These are phyloP conservation scores for Venturia canescens DNA, from an alignment of 1,140 invertebrate species.

Conservation along the genomic window DNA sequence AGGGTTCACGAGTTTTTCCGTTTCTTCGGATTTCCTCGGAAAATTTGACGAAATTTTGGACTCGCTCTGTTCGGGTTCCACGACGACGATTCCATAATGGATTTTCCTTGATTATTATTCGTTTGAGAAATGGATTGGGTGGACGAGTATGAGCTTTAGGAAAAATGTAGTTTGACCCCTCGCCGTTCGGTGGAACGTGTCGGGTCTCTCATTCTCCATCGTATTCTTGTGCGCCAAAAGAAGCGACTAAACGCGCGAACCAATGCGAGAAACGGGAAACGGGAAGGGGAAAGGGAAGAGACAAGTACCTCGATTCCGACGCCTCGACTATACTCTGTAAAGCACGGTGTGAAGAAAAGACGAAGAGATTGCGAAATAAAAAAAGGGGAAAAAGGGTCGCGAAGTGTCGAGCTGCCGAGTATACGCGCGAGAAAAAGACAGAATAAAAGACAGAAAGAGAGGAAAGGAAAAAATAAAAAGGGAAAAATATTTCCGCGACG, in stretches of 20 bases:
- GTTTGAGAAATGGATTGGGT: no score
- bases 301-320: slow-evolving; percentile 44
- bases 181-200: slow-evolving; percentile 3
- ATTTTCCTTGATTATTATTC: no score
- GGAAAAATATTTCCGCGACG: slow-evolving; percentile 17
- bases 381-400: slow-evolving; percentile 43
- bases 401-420: neutral
- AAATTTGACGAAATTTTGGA: no score
- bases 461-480: slow-evolving; percentile 48
- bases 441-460: slow-evolving; percentile 21
- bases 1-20: neutral
- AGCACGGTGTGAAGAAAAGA: slow-evolving; percentile 36
- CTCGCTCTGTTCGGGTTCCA: no score
- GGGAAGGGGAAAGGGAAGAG: slow-evolving; percentile 7
- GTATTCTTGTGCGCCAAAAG: neutral
- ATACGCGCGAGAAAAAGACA: slow-evolving; percentile 36
- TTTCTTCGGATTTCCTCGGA: neutral
- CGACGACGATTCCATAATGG: no score
- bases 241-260: neutral
- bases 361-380: slow-evolving; percentile 2
- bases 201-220: neutral
- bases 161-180: neutral
- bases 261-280: neutral
- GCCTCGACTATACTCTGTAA: slow-evolving; percentile 33
- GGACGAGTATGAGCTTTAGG: no score